Evolutionary conservation across 2,888 invertebrate genomes (phyloP).

Genomic region (Holacanthella duospinosa): DNA sequence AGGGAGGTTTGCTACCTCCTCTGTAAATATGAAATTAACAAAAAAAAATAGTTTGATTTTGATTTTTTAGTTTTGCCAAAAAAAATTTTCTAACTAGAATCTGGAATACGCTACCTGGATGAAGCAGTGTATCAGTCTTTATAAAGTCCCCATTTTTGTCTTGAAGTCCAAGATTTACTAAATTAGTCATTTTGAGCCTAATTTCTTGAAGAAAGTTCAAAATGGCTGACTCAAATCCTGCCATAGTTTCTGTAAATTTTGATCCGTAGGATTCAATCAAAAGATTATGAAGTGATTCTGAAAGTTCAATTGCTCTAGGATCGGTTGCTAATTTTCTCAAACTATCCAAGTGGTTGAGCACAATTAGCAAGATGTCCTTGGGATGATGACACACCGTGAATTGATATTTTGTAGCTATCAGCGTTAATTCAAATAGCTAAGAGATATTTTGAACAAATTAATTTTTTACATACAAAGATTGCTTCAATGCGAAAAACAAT

Average conservation of each 20-base stretch:
- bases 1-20: too few relatives aligned
- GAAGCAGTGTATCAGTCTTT: too few relatives aligned
- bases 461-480: neutral
- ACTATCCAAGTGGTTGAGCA: conserved; percentile 50
- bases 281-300: conserved; percentile 30
- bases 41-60: too few relatives aligned
- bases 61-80: too few relatives aligned
- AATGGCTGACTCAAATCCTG: conserved; percentile 26
- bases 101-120: conserved; percentile 22
- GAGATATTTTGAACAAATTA: too few relatives aligned
- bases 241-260: conserved; percentile 24
- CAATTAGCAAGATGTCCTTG: conserved; percentile 47
- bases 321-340: conserved; percentile 39
- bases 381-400: conserved; percentile 31
- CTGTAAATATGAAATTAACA: too few relatives aligned
- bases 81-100: neutral
- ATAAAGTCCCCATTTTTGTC: conserved; percentile 30
- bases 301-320: conserved; percentile 21
- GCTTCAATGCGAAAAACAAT: neutral
- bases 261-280: conserved; percentile 26
- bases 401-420: conserved; percentile 51
- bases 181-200: conserved; percentile 35
- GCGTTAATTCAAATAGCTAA: conserved; percentile 50
- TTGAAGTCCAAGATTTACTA: conserved; percentile 31
- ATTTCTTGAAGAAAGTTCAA: conserved; percentile 31